These are phyloP conservation scores for Atractosteus spatula DNA, from an alignment of 2,113 vertebrate species.

Conservation along the genomic window DNA sequence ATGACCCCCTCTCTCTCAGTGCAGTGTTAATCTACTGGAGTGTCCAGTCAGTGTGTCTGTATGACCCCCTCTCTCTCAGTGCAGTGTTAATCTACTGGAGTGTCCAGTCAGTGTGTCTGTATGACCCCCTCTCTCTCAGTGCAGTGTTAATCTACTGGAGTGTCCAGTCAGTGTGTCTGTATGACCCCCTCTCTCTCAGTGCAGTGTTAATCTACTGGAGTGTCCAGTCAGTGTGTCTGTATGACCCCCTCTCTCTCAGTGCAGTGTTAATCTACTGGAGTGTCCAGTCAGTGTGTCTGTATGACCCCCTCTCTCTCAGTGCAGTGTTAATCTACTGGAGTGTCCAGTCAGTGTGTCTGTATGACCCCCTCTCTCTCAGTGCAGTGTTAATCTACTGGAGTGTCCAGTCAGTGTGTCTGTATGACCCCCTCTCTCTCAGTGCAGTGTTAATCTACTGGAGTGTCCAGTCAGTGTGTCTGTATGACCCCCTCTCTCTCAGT, in stretches of 20 bases:
- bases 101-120: not conserved
- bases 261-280: not conserved
- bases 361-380: not conserved
- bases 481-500: slow-evolving; percentile 20
- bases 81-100: too few species aligned
- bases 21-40: not conserved
- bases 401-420: not conserved
- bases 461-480: not conserved
- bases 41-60: not conserved
- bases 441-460: not conserved
- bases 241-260: slow-evolving; percentile 20
- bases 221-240: not conserved
- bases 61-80: not conserved
- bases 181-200: not conserved
- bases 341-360: not conserved
- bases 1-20: slow-evolving; percentile 20
- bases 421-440: not conserved
- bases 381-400: not conserved
- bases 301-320: not conserved
- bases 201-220: not conserved
- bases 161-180: not conserved
- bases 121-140: not conserved
- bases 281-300: not conserved
- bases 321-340: too few species aligned
- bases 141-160: not conserved